These are phyloP conservation scores for Zaprionus kolodkinae DNA, from an alignment of 1,140 invertebrate species.

Conservation along the genomic window DNA sequence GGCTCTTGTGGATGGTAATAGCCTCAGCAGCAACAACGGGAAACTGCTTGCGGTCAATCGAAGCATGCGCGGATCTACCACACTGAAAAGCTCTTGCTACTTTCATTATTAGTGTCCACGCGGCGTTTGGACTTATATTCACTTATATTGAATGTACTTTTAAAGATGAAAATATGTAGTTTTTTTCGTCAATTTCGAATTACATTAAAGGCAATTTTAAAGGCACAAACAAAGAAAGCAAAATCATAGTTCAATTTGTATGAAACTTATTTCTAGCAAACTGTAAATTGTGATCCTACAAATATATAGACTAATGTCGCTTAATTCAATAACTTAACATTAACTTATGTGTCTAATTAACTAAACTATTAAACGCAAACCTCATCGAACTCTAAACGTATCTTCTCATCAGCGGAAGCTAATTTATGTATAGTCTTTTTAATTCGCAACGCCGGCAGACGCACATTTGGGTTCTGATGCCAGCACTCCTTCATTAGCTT, in stretches of 20 bases:
- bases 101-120: no score
- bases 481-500: conserved; percentile 97
- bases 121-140: no score
- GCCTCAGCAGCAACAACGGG: no score
- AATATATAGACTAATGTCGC: conserved; percentile 49
- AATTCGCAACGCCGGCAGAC: conserved; percentile 94
- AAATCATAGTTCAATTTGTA: conserved; percentile 35
- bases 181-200: conserved; percentile 12
- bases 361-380: conserved; percentile 76
- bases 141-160: conserved; percentile 16
- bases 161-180: conserved; percentile 36
- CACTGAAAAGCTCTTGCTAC: no score
- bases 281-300: conserved; percentile 48
- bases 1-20: no score
- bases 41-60: no score
- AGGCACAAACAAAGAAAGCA: conserved; percentile 60
- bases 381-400: conserved; percentile 87
- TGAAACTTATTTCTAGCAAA: conserved; percentile 61
- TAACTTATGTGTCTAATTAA: conserved; percentile 44
- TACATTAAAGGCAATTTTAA: conserved; percentile 73
- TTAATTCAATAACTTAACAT: conserved; percentile 38
- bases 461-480: conserved; percentile 95
- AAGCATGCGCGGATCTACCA: no score
- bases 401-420: conserved; percentile 87
- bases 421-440: conserved; percentile 96